phyloP scores from a whole-genome alignment of 2,888 invertebrate species.

The Acanthosepion esculentum region DNA sequence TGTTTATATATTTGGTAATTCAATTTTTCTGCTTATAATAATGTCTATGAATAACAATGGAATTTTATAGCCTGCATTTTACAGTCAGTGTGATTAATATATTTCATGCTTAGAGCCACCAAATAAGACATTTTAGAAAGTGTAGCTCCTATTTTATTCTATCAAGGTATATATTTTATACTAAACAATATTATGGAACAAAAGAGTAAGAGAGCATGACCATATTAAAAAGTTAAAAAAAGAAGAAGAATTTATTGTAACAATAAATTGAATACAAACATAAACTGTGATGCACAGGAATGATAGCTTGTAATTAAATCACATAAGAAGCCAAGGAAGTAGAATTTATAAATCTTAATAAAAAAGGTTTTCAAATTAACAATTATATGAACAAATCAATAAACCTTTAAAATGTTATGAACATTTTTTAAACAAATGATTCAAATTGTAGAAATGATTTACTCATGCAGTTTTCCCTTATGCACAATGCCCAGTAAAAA shows the following conservation, averaged over 20 bases:
- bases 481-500: not conserved
- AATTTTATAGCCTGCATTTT: not conserved
- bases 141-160: not conserved
- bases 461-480: not conserved
- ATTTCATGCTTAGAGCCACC: not conserved
- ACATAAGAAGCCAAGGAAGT: not conserved
- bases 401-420: not conserved
- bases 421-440: not conserved
- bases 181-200: not conserved
- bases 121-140: not conserved
- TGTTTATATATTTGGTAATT: not conserved
- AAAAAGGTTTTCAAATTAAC: not conserved
- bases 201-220: not conserved
- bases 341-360: not conserved
- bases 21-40: not conserved
- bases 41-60: not conserved
- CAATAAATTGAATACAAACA: not conserved
- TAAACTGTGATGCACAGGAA: no score
- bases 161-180: not conserved
- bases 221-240: not conserved
- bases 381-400: not conserved
- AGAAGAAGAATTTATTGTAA: not conserved
- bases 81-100: not conserved
- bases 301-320: not conserved
- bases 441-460: not conserved